These are phyloP conservation scores for Pavo muticus DNA, from an alignment of 2,113 vertebrate species.

Conservation along the genomic window DNA sequence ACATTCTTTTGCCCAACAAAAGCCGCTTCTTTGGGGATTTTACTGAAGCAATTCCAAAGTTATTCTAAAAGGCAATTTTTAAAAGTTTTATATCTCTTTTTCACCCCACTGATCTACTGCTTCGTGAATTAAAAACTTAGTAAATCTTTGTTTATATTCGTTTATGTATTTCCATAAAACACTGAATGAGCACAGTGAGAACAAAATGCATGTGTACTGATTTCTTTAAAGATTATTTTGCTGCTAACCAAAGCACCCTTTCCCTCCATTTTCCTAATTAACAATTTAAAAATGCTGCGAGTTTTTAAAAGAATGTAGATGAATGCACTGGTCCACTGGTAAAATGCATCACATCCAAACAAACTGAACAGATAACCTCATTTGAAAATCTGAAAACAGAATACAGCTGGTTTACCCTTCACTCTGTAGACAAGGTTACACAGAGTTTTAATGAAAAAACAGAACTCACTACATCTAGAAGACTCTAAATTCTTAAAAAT, in stretches of 20 bases:
- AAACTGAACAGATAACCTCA: not conserved
- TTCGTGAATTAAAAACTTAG: conserved; percentile 65
- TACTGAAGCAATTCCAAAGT: conserved; percentile 46
- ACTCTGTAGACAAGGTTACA: not conserved
- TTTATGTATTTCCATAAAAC: conserved; percentile 30
- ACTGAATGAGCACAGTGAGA: not conserved
- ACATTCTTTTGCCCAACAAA: conserved; percentile 49
- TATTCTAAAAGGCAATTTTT: conserved; percentile 31
- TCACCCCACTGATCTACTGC: conserved; percentile 41
- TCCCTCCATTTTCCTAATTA: not conserved
- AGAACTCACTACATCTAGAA: not conserved
- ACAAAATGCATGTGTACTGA: not conserved
- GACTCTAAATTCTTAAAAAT: not conserved
- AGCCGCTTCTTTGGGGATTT: conserved; percentile 46
- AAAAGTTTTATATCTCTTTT: conserved; percentile 24
- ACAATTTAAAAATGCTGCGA: not conserved
- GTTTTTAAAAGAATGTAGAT: not conserved
- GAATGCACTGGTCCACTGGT: not conserved
- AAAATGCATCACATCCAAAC: not conserved
- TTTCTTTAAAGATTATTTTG: not conserved
- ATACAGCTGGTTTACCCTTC: not conserved
- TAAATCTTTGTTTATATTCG: conserved; percentile 24
- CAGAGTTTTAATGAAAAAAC: not conserved
- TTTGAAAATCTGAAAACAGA: not conserved
- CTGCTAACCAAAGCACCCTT: not conserved